Conservation (phyloP, 2,888 invertebrate species). For the Thymelicus lineola region DNA sequence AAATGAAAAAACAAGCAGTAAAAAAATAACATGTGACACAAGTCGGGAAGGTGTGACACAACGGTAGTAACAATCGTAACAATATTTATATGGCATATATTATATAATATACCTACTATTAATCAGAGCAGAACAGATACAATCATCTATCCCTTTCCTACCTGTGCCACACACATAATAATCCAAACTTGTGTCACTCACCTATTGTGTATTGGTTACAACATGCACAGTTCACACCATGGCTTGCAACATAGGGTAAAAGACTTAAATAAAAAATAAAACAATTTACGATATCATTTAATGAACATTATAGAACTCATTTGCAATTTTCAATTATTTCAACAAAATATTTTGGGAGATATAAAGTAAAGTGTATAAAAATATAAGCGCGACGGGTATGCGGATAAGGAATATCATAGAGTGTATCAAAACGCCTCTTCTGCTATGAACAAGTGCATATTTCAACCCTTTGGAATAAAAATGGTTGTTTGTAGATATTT, state of each 20-base stretch:
- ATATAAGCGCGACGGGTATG: conserved; percentile 9
- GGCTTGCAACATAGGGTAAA: conserved; percentile 42
- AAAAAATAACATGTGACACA: conserved; percentile 76
- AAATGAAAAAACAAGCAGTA: conserved; percentile 38
- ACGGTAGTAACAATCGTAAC: conserved; percentile 52
- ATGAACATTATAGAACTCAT: conserved; percentile 38
- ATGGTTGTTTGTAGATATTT: too few species aligned
- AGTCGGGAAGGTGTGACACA: conserved; percentile 85
- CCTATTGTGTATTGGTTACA: conserved; percentile 54
- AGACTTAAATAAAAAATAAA: conserved; percentile 43
- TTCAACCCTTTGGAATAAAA: neutral
- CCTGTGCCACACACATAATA: conserved; percentile 77
- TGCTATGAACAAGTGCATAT: neutral
- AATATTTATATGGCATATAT: conserved; percentile 41
- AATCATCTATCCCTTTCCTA: conserved; percentile 70
- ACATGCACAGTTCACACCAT: conserved; percentile 41
- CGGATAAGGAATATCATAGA: too few species aligned
- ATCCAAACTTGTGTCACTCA: conserved; percentile 85
- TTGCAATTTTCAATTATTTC: conserved; percentile 22
- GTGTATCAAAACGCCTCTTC: too few species aligned
- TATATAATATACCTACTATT: conserved; percentile 28
- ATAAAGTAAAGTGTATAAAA: conserved; percentile 18
- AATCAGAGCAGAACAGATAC: conserved; percentile 6
- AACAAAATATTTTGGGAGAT: conserved; percentile 30
- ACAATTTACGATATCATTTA: conserved; percentile 38